These are phyloP conservation scores for Matsumurasca onukii DNA, from an alignment of 1,140 invertebrate species.

Conservation along the genomic window DNA sequence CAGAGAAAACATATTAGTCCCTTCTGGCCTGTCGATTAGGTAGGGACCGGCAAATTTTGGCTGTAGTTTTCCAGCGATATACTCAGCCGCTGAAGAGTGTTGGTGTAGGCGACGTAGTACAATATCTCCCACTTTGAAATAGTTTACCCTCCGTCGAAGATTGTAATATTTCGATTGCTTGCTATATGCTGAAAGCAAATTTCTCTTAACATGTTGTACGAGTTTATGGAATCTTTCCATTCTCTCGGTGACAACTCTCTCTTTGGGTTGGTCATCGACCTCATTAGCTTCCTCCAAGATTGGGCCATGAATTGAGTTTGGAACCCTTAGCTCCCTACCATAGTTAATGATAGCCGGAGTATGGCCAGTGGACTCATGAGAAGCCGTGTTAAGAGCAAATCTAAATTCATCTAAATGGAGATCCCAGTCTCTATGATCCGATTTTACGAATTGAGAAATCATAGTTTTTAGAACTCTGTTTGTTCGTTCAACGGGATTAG, in stretches of 20 bases:
- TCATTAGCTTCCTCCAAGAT: background rate
- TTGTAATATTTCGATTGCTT: too few species aligned
- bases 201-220: too few species aligned
- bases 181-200: too few species aligned
- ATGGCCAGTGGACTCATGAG: constrained; percentile 44
- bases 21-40: background rate
- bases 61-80: background rate
- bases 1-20: background rate
- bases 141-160: background rate
- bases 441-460: constrained; percentile 45
- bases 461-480: constrained; percentile 50
- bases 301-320: background rate
- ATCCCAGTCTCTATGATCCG: constrained; percentile 46
- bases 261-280: too few species aligned
- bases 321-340: constrained; percentile 44
- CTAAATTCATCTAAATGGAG: constrained; percentile 44
- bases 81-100: background rate
- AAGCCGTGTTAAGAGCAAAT: constrained; percentile 50
- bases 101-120: background rate
- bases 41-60: background rate
- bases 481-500: constrained; percentile 49
- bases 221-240: too few species aligned
- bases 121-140: background rate
- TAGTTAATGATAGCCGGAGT: constrained; percentile 47
- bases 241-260: too few species aligned